Percentiles rank a stretch among this genome's conserved stretches.
These are phyloP conservation scores for Drosophila orena DNA, from an alignment of 1,140 invertebrate species.

Conservation along the genomic window DNA sequence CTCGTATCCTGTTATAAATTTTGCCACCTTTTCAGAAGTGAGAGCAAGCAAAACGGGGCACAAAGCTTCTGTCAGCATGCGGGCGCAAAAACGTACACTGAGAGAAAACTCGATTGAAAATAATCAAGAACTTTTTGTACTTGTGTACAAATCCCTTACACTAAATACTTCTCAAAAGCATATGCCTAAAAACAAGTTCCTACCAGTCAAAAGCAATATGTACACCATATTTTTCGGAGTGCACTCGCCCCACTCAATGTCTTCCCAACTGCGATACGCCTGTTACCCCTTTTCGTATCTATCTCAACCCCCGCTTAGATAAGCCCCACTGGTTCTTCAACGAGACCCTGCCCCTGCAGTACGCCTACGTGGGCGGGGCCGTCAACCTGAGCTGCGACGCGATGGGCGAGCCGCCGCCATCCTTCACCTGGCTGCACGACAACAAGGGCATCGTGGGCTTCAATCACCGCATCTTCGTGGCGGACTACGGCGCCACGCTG, in stretches of 20 bases:
- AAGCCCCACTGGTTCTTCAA: slow-evolving; percentile 78
- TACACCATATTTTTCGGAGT: not conserved
- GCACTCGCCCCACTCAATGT: not conserved
- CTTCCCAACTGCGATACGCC: not conserved
- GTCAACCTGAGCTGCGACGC: slow-evolving; percentile 87
- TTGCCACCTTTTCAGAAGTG: not conserved
- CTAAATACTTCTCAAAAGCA: too few relatives aligned
- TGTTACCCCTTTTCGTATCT: not conserved
- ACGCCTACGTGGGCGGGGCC: slow-evolving; percentile 85
- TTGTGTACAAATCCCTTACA: too few relatives aligned
- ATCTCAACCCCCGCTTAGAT: slow-evolving; percentile 45
- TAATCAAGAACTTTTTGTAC: too few relatives aligned
- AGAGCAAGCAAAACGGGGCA: slow-evolving; percentile 16
- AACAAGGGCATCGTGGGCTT: slow-evolving; percentile 76
- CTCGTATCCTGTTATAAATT: not conserved
- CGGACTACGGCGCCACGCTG: slow-evolving; percentile 84
- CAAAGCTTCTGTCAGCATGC: slow-evolving; percentile 14
- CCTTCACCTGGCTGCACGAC: slow-evolving; percentile 86
- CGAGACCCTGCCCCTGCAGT: slow-evolving; percentile 78
- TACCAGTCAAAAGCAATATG: not conserved
- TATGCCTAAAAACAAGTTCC: too few relatives aligned
- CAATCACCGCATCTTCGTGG: slow-evolving; percentile 83
- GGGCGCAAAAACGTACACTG: slow-evolving; percentile 10
- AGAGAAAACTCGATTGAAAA: not conserved
- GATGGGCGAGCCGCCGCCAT: slow-evolving; percentile 86